Base-by-base conservation (phyloP, 92 coral and sea anemone species). In the Porites rus region DNA sequence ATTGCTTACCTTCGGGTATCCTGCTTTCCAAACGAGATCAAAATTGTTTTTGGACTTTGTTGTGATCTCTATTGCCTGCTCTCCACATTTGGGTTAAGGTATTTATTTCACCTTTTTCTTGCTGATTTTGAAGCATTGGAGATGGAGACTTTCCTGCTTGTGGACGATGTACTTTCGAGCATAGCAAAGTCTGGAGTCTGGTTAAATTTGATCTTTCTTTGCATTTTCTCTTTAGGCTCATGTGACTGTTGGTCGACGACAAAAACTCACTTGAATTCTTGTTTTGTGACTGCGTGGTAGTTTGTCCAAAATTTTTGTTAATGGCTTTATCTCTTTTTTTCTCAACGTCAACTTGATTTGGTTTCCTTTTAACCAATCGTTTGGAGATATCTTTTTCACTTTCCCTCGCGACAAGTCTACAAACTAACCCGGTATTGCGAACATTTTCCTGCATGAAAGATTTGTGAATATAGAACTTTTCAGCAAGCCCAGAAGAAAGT, bases 61-160 rank as follows among this genome's bases (percentile, higher is more conserved):
- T 54, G 66, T 13, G 19, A 56, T 12, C n/a, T 10, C 7, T 58
- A 24, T 69, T 81, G 46, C 38, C 58, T 51, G 31, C 68, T 18
- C 64, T 18, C 67, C 53, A 69, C 67, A 54, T 18, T 18, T 61
- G 38, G 58, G 38, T 5, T 53, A 51, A 18, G 11, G 70, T 12
- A 56, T 69, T 67, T n/a, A 28, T 81, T 54, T 81, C 74, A 21
- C 24, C 46, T 21, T 25, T 69, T 81, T 61, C 58, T 31, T 81
- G 76, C 67, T 69, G 76, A n/a, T 76, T 38, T 22, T 81, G 31
- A 14, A 16, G 51, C 25, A 21, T 17, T 18, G 17, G 58, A 17
- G 21, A 61, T 24, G 28, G 2, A 20, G 59, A 18, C 14, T 12
- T 24, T 10, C 58, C 38, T 12, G 76, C 19, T 69, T 56, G 38